Evolutionary conservation across 2,113 vertebrate species (phyloP).

Genomic region (Ranitomeya imitator): DNA sequence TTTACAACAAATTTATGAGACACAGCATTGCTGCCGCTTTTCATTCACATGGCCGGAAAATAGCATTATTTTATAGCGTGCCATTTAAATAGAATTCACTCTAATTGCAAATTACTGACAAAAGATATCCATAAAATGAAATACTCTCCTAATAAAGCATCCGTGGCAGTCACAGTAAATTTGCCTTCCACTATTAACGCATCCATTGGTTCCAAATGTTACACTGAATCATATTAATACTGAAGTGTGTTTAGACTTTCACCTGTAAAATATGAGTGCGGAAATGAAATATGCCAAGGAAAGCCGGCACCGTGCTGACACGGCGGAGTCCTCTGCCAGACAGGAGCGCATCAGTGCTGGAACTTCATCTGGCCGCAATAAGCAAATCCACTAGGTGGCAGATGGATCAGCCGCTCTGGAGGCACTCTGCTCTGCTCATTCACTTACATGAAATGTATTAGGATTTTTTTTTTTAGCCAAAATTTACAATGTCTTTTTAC

Average conservation of each 20-base stretch:
- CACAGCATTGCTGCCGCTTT: conserved; percentile 9
- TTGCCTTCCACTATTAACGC: conserved; percentile 32
- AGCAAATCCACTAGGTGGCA: conserved; percentile 50
- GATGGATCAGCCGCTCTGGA: not conserved
- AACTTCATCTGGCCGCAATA: not conserved
- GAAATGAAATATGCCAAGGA: conserved; percentile 16
- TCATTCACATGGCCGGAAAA: conserved; percentile 10
- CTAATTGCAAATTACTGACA: conserved; percentile 56
- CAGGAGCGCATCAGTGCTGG: not conserved
- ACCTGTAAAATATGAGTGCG: conserved; percentile 26
- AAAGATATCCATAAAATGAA: conserved; percentile 52
- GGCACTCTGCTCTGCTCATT: not conserved
- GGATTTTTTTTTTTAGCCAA: too few relatives aligned
- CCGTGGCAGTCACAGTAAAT: conserved; percentile 47
- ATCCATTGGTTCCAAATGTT: conserved; percentile 53
- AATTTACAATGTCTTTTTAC: too few relatives aligned
- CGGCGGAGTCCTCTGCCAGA: not conserved
- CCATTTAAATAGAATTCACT: conserved; percentile 53
- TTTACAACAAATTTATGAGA: conserved; percentile 36
- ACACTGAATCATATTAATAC: conserved; percentile 47
- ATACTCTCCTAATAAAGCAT: conserved; percentile 50
- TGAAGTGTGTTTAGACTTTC: conserved; percentile 44
- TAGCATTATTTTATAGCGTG: conserved; percentile 46
- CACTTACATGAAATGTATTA: too few relatives aligned
- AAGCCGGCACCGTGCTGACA: not conserved